Percentiles rank a stretch among this genome's conserved stretches.
phyloP scores from a whole-genome alignment of 2,888 invertebrate genomes.

The Chrysolina americana region DNA sequence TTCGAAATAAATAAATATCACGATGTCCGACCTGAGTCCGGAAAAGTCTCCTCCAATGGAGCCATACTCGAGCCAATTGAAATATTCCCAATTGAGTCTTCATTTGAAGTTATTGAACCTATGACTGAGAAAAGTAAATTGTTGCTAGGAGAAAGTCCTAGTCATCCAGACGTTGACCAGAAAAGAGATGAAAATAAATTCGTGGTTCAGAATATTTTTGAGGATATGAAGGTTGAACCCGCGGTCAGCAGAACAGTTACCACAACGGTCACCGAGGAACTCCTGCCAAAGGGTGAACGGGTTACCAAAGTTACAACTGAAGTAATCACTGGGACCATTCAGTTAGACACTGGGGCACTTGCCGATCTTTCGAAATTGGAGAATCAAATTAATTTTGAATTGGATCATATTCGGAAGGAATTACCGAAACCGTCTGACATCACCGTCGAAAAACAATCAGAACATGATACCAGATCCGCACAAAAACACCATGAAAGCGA shows the following conservation, averaged over 20 bases:
- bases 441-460: neutral
- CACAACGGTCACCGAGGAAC: slow-evolving; percentile 50
- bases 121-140: slow-evolving; percentile 12
- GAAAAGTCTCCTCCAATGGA: slow-evolving; percentile 24
- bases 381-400: slow-evolving; percentile 43
- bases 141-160: slow-evolving; percentile 22
- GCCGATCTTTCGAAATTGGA: slow-evolving; percentile 47
- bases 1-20: slow-evolving; percentile 53
- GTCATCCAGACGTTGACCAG: slow-evolving; percentile 2
- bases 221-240: slow-evolving; percentile 34
- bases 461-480: slow-evolving; percentile 33
- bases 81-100: slow-evolving; percentile 19
- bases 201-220: neutral
- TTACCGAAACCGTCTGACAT: neutral
- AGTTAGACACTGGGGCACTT: slow-evolving; percentile 39
- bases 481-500: slow-evolving; percentile 6
- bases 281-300: slow-evolving; percentile 48
- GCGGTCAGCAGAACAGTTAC: slow-evolving; percentile 43
- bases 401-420: slow-evolving; percentile 40
- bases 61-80: slow-evolving; percentile 29
- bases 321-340: slow-evolving; percentile 44
- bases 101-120: neutral
- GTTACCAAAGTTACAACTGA: slow-evolving; percentile 50
- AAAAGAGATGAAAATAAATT: slow-evolving; percentile 11
- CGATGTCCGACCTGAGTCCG: slow-evolving; percentile 42